Evolutionary conservation across 1,140 invertebrate genomes (phyloP).

Genomic region (Cotesia glomerata): DNA sequence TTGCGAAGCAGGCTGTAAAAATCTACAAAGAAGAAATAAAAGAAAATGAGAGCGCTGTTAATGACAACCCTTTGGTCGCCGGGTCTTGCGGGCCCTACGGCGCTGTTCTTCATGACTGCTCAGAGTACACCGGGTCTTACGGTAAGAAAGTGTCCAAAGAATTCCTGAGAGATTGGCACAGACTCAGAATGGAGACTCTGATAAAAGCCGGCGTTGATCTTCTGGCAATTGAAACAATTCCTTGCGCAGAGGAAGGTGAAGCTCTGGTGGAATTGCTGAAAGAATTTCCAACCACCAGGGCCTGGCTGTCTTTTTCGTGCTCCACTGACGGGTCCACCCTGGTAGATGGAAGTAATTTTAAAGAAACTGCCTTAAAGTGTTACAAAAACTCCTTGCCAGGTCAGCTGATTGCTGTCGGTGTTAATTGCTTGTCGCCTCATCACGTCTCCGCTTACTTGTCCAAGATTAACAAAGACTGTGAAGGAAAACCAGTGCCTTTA

Average conservation of each 20-base stretch:
- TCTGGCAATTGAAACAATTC: conserved; percentile 90
- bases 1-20: conserved; percentile 70
- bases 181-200: conserved; percentile 76
- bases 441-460: conserved; percentile 66
- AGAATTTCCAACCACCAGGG: conserved; percentile 75
- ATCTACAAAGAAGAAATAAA: conserved; percentile 64
- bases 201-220: conserved; percentile 81
- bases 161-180: conserved; percentile 57
- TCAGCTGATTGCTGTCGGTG: conserved; percentile 79
- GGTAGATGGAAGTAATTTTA: conserved; percentile 78
- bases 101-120: conserved; percentile 83
- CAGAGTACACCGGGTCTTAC: conserved; percentile 89
- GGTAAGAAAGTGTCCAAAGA: conserved; percentile 70
- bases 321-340: conserved; percentile 71
- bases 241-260: conserved; percentile 80
- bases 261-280: conserved; percentile 77
- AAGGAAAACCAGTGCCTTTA: conserved; percentile 57
- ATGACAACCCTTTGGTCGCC: conserved; percentile 67
- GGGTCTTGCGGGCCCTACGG: conserved; percentile 92
- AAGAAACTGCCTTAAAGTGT: conserved; percentile 67
- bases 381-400: conserved; percentile 67
- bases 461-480: conserved; percentile 53
- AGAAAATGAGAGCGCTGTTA: conserved; percentile 28
- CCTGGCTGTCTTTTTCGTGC: conserved; percentile 86
- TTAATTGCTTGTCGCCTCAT: conserved; percentile 81